Base-by-base conservation (phyloP, 2,888 invertebrate species). In the Cephalotes varians region DNA sequence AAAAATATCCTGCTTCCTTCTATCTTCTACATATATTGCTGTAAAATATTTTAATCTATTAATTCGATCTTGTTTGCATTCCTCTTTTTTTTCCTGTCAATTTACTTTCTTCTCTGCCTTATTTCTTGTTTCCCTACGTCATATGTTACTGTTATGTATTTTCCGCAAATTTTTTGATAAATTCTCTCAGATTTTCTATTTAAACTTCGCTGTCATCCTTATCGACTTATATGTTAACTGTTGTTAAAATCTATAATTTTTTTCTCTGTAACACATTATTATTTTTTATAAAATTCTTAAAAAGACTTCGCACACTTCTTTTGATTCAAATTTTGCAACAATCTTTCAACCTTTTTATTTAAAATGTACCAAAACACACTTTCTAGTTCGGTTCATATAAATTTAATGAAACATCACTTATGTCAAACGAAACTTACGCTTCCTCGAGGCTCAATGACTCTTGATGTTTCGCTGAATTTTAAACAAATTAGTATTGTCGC, bases 401-500 rank as follows among this genome's bases (percentile, higher is more conserved):
- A 31, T 44, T 64, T 5, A 15, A 1, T 7, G 25, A 21, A 25
- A 49, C 2, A 7, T 28, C 9, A 49, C 7, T 65, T 67, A 54
- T 40, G 69, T 10, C 6, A 25, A 69, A 31, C 6, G n/a, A n/a
- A 25, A 49, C 7, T 47, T 9, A 5, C 25, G 1, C 15, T 18
- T 56, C 9, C 6, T 21, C n/a, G 5, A 51, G 1, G 7, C 4
- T 31, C 6, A 37, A 37, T 21, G 2, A 69, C 15, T 6, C 10
- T 71, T 37, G 15, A 65, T 28, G 49, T 47, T 49, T 31, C n/a
- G 37, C 7, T 34, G 15, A 67, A 54, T 44, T 54, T 69, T 12
- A 21, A 40, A 77, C 0, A 25, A 18, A 62, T 40, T 58, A 49
- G 54, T 37, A 56, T 44, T 51, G 49, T 81, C 47, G 7, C n/a